Conservation (phyloP, 1,140 invertebrate species). For the Trichogramma pretiosum region DNA sequence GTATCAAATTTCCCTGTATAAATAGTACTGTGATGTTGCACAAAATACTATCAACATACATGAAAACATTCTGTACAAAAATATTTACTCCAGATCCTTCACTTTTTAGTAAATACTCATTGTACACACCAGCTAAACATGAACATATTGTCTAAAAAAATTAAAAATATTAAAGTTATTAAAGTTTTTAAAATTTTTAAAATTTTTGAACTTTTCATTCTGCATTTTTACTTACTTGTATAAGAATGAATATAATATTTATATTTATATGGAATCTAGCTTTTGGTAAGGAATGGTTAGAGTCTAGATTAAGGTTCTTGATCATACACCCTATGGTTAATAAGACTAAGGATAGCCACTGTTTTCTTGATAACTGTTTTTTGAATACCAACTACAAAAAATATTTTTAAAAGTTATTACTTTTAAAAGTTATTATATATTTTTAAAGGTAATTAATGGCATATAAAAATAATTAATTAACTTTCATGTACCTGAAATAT, state of each 20-base stretch:
- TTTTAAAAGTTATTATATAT: conserved; percentile 12
- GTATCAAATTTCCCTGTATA: conserved; percentile 53
- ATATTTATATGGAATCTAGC: conserved; percentile 51
- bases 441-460: background rate
- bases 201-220: background rate
- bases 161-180: background rate
- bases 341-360: conserved; percentile 83
- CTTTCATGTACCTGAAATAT: conserved; percentile 86
- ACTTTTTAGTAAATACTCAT: conserved; percentile 88
- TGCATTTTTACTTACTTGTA: conserved; percentile 42
- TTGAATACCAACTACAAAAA: conserved; percentile 70
- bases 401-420: background rate
- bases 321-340: conserved; percentile 86
- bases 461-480: too few relatives aligned
- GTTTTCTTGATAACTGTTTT: conserved; percentile 68
- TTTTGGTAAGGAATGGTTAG: conserved; percentile 36
- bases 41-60: conserved; percentile 91
- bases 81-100: conserved; percentile 76
- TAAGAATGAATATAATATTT: conserved; percentile 63
- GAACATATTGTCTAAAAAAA: conserved; percentile 79
- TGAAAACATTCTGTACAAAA: conserved; percentile 90
- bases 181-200: background rate
- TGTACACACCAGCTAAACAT: conserved; percentile 91
- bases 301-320: conserved; percentile 66
- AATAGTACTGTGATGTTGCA: conserved; percentile 70